Evolutionary conservation across 2,797 vertebrate species (phyloP), one percentile per base, ranked within the genome.

Genomic region (Xenopus petersii): DNA sequence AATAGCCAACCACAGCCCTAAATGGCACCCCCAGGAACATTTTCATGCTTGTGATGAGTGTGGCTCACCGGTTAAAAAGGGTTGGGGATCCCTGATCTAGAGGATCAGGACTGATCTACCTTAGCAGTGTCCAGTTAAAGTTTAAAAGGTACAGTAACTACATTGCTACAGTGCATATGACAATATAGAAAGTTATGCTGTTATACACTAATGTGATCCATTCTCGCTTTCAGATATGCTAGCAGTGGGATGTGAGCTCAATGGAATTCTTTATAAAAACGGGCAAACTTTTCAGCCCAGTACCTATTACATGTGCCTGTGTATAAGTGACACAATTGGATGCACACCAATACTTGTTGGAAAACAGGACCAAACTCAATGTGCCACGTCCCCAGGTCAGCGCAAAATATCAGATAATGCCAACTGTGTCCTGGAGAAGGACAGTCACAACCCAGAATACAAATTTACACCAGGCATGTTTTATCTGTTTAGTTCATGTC

Each of bases 211-310:
- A 42, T 42, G 36, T 42, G 1, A 51, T 51, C 49, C 3, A 13
- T 51, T 51, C 5, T 60, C 67, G 7, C 79, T 86, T 88, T 74
- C 86, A 99, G 97, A 97, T 84, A 86, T 97, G 84, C 83, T 95
- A 87, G 97, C 93, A 12, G 94, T 98, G 79, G 97, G 97, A 79
- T 99, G 97, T 74, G 95, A 97, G 81, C 86, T 97, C 81, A 97
- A 93, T 67, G 92, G 94, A 21, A 80, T 85, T 47, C 91, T 94
- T 82, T 98, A 98, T 75, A 90, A 89, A 71, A 98, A 98, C 0
- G 96, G 97, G 15, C 92, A 98, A 80, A 86, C 86, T 11, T 98
- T 99, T 84, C 95, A 98, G 81, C 92, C 96, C 66, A 94, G 88
- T 80, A 89, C 89, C 0, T 87, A 95, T 46, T 98, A 96, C 61